Evolutionary conservation across 2,797 vertebrate species (phyloP).

Genomic region (Psittacula derbiana): DNA sequence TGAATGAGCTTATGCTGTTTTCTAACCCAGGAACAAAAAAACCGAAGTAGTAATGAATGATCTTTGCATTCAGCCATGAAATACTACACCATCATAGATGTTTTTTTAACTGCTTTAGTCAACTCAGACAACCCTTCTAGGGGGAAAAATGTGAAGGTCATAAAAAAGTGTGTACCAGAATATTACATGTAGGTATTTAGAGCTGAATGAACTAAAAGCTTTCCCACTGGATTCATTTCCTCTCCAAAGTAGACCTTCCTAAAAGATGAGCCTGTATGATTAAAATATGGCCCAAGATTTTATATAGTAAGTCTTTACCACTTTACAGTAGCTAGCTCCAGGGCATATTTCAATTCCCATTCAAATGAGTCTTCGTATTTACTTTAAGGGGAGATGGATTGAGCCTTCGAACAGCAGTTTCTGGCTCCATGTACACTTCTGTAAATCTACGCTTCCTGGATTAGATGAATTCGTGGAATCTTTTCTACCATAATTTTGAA

Average conservation of each 20-base stretch:
- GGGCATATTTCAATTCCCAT: neutral
- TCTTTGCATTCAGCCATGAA: neutral
- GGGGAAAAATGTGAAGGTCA: neutral
- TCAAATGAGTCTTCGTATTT: neutral
- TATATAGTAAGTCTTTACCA: neutral
- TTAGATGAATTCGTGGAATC: neutral
- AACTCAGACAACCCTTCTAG: neutral
- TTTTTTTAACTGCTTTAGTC: slow-evolving; percentile 11
- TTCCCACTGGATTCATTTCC: neutral
- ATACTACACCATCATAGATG: neutral
- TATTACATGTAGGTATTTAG: neutral
- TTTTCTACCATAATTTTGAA: neutral
- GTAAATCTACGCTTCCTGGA: neutral
- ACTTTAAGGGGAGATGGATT: too few relatives aligned
- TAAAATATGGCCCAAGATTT: neutral
- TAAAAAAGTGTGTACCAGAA: slow-evolving; percentile 10
- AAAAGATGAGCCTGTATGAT: neutral
- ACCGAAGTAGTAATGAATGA: neutral
- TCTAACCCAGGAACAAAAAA: neutral
- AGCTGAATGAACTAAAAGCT: neutral
- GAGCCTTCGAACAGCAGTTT: neutral
- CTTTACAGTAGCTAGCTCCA: neutral
- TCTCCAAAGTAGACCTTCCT: neutral
- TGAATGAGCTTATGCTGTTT: neutral
- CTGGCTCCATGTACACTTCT: neutral